These are phyloP conservation scores for Pachyramphus minor DNA, from an alignment of 2,113 vertebrate genomes.

Conservation along the genomic window DNA sequence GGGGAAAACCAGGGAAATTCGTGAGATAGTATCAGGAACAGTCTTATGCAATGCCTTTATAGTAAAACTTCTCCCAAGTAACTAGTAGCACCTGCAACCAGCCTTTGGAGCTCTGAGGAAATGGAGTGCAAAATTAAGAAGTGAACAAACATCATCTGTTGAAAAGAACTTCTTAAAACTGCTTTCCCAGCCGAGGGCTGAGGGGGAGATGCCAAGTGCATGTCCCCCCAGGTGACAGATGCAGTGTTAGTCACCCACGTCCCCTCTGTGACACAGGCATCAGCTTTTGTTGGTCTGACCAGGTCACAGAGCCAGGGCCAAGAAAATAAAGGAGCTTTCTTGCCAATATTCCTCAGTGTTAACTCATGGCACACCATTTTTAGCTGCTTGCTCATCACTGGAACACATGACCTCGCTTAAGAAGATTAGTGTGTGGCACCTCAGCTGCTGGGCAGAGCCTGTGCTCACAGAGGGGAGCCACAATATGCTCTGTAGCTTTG, in stretches of 20 bases:
- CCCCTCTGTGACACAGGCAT: background rate
- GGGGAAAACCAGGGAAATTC: background rate
- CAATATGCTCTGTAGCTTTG: background rate
- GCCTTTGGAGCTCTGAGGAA: conserved; percentile 6
- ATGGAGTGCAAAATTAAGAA: background rate
- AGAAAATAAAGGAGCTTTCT: conserved; percentile 27
- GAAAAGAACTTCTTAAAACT: background rate
- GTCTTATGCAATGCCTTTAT: background rate
- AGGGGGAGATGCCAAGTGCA: background rate
- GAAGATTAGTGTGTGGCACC: background rate
- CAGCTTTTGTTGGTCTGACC: conserved; percentile 45
- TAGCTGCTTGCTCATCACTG: conserved; percentile 45
- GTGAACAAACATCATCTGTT: background rate
- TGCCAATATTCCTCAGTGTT: conserved; percentile 36
- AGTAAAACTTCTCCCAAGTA: conserved; percentile 29
- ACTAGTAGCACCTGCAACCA: conserved; percentile 33
- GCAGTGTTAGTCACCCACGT: conserved; percentile 4
- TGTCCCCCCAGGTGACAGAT: conserved; percentile 24
- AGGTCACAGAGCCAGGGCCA: conserved; percentile 37
- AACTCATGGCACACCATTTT: conserved; percentile 43
- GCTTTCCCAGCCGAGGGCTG: background rate
- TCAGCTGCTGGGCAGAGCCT: background rate
- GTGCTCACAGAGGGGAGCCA: background rate
- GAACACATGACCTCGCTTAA: conserved; percentile 39
- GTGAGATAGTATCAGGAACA: background rate